These are phyloP conservation scores for Jaculus jaculus DNA, from an alignment of 2,113 vertebrate species.

Conservation along the genomic window DNA sequence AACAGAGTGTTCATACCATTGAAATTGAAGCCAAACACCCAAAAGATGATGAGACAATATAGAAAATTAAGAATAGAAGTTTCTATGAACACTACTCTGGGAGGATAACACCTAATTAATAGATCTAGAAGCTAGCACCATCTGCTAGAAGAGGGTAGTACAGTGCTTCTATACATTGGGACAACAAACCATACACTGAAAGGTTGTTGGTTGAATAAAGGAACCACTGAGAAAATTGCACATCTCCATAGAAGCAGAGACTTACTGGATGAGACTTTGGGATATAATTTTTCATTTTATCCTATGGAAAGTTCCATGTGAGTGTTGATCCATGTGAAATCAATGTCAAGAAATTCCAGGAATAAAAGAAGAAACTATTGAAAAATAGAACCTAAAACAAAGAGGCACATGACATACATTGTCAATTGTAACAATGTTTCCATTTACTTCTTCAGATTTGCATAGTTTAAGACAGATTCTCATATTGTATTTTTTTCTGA, in stretches of 20 bases:
- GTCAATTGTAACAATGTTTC: not conserved
- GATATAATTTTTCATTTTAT: not conserved
- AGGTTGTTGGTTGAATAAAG: not conserved
- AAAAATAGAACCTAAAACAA: not conserved
- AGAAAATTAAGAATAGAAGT: not conserved
- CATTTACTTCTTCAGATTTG: constrained; percentile 3
- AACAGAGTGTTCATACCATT: not conserved
- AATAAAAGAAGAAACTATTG: not conserved
- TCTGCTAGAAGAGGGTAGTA: not conserved
- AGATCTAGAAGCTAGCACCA: not conserved
- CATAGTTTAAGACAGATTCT: not conserved
- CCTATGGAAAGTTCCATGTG: not conserved
- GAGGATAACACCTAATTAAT: not conserved
- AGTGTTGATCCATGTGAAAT: not conserved
- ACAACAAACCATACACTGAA: rapidly evolving
- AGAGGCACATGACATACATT: not conserved
- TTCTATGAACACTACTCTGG: not conserved
- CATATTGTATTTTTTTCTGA: not conserved
- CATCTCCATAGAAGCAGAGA: not conserved
- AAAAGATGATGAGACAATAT: not conserved
- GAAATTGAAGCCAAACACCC: not conserved
- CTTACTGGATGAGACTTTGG: not conserved
- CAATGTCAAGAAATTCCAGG: not conserved
- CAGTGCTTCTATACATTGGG: not conserved
- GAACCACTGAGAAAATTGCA: not conserved